Evolutionary conservation across 1,140 invertebrate species (phyloP), one percentile per base, ranked within the genome.

Genomic region (Zaprionus vittiger): DNA sequence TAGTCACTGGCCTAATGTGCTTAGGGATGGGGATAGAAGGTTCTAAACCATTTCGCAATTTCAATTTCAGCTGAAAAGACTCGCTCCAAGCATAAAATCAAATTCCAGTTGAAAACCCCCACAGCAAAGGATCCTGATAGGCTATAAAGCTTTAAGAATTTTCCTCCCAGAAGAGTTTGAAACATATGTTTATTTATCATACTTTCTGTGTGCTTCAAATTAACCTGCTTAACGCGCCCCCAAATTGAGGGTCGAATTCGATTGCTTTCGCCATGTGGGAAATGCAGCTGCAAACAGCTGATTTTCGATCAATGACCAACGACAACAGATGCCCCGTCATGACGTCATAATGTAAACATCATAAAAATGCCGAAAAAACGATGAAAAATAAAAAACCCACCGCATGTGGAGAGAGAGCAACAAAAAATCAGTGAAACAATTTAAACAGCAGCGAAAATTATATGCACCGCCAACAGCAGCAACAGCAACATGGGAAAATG

Each of bases 321-420:
- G 65, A 77, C 74, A 82, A 63, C 72, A 76, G 56, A 73, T 68
- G 52, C 15, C 59, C 26, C 61, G 9, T 11, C 9, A 72, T 90
- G 84, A 90, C 84, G 85, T 89, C 84, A 89, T 90, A 85, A 90
- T 90, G 85, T 89, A 89, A 84, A 89, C 79, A 89, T 90, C 79
- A 89, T 89, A 89, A 90, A 85, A 89, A 80, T 87, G 81, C 80
- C 78, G 52, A 89, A 90, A 63, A 80, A 70, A 31, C 41, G 37
- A 14, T n/a, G 9, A 57, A 56, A 62, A 61, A 49, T 12, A 71
- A 71, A 71, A 57, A 72, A 72, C 2, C 15, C 37, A 59, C 55
- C 38, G 37, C 38, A 17, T 54, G 15, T 22, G 44, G 52, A 52
- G 59, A 59, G 37, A 41, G 38, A 31, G 26, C 15, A 54, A 44